These are phyloP conservation scores for Drosophila kepulauana DNA, from an alignment of 1,140 invertebrate genomes.

Conservation along the genomic window DNA sequence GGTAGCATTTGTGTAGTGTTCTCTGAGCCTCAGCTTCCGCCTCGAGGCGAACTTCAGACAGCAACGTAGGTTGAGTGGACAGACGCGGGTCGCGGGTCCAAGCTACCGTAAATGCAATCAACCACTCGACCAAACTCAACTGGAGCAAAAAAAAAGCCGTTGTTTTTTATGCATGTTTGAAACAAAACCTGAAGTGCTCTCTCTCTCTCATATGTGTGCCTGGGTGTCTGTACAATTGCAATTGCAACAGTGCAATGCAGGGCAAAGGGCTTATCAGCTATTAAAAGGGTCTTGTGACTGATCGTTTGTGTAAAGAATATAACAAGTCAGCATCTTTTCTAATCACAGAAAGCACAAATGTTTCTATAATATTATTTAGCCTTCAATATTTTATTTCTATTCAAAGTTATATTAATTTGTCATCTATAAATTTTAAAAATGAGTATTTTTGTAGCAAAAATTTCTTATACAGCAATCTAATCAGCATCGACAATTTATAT, in stretches of 20 bases:
- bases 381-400: too few relatives aligned
- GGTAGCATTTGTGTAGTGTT: not conserved
- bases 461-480: too few relatives aligned
- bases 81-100: slow-evolving; percentile 23
- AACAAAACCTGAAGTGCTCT: slow-evolving; percentile 43
- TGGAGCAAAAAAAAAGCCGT: slow-evolving; percentile 39
- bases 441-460: too few relatives aligned
- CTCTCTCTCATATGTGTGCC: slow-evolving; percentile 39
- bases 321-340: too few relatives aligned
- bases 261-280: not conserved
- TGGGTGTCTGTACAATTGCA: slow-evolving; percentile 76
- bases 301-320: too few relatives aligned
- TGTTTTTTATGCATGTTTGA: slow-evolving; percentile 34
- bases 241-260: slow-evolving; percentile 64
- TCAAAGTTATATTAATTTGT: too few relatives aligned
- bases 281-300: not conserved
- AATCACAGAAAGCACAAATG: too few relatives aligned
- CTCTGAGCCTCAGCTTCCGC: slow-evolving; percentile 36
- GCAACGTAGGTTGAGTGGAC: not conserved
- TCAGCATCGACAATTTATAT: too few relatives aligned
- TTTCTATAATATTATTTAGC: too few relatives aligned
- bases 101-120: slow-evolving; percentile 74
- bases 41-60: slow-evolving; percentile 48
- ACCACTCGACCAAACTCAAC: slow-evolving; percentile 61
- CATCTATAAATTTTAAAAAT: too few relatives aligned